Evolutionary conservation across 2,888 invertebrate species (phyloP), one percentile per base, ranked within the genome.

Genomic region (Melinaea menophilus): DNA sequence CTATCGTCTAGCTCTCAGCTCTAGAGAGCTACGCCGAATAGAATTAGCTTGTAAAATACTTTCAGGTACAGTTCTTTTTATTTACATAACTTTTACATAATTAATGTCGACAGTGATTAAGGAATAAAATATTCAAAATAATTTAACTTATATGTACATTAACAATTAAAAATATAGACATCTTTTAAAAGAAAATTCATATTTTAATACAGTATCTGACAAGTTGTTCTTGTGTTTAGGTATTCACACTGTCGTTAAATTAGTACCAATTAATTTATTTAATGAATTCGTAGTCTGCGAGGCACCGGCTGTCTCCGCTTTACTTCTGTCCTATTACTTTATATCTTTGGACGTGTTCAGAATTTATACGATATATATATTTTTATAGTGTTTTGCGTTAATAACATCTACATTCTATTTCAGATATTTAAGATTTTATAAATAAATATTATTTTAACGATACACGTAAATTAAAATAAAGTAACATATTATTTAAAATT

Each of bases 231-330:
- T 65, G 64, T 67, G 62, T 67, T 63, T 63, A 62, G 61, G 56
- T 63, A 65, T 64, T 62, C 58, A 55, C 34, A 13, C 31, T 57
- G 58, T 80, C 75, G 74, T 82, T 84, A 81, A 78, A 83, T 85
- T 83, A 80, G 80, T 79, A 82, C 82, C 83, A 86, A 86, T 86
- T 89, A 87, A 86, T 88, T 86, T 79, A 85, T 87, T 86, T 80
- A 83, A 88, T 88, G 86, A 88, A 86, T 88, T 86, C 82, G 78
- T 78, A 79, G 79, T 79, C 78, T 51, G 78, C 79, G 73, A 78
- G 75, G 82, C 76, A 77, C 81, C 82, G 82, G 79, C 83, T 86
- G 86, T 84, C 85, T 79, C 78, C 22, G 22, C 79, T 81, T 75
- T 80, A 79, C 79, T 81, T 75, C 76, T 76, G 80, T 79, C 82